Evolutionary conservation across 2,888 invertebrate species (phyloP).

Genomic region (Apotomis turbidana): DNA sequence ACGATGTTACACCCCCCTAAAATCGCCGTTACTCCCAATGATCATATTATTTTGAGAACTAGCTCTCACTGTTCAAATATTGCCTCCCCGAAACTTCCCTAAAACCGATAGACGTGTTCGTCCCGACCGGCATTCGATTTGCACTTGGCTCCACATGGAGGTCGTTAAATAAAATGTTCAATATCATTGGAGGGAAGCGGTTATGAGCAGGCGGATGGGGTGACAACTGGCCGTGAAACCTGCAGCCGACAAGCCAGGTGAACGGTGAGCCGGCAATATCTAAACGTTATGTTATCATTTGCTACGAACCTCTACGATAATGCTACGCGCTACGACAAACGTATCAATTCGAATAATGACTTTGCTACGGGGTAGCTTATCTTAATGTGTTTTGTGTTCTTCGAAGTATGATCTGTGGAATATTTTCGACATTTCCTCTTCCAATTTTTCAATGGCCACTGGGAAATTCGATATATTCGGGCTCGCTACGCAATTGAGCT

Average conservation of each 20-base stretch:
- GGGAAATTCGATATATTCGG: background rate
- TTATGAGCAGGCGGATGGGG: conserved; percentile 66
- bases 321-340: conserved; percentile 29
- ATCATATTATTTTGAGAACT: conserved; percentile 9
- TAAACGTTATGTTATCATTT: conserved; percentile 61
- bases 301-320: conserved; percentile 52
- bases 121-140: conserved; percentile 48
- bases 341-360: background rate
- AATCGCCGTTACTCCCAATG: background rate
- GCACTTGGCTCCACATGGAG: conserved; percentile 56
- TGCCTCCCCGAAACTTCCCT: conserved; percentile 17
- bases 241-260: conserved; percentile 50
- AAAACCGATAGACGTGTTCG: conserved; percentile 52
- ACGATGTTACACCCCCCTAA: background rate
- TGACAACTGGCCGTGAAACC: conserved; percentile 67
- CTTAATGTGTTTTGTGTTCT: background rate
- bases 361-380: background rate
- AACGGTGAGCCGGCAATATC: conserved; percentile 51
- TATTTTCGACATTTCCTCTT: background rate
- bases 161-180: conserved; percentile 66
- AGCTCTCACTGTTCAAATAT: conserved; percentile 10
- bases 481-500: background rate
- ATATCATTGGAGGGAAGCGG: conserved; percentile 62
- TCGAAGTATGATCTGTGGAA: background rate
- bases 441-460: background rate